Base-by-base conservation (phyloP, 2,797 vertebrate genomes). In the Fistularia commersonii region DNA sequence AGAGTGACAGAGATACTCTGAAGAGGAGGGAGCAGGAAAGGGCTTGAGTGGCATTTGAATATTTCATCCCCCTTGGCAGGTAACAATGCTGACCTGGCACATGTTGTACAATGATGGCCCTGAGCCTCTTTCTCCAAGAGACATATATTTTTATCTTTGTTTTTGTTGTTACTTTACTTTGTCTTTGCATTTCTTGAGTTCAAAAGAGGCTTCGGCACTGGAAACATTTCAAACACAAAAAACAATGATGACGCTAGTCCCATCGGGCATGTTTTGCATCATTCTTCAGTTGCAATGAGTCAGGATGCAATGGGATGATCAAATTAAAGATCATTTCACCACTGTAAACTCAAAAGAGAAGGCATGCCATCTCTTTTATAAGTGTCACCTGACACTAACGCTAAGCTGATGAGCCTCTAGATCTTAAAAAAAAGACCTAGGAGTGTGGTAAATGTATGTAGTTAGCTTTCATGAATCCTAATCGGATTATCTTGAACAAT, bases 41-140 rank as follows among this genome's bases (percentile, higher is more conserved):
- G 65, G 57, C 58, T 67, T 74, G 80, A 79, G 62, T 82, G 76
- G 63, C 75, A 62, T 73, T 80, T 86, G 63, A 87, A 88, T 88
- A 87, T 87, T 87, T 87, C 10, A 87, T 81, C 49, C 11, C 8
- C 52, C 72, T 61, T 65, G 75, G 52, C 55, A 56, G 66, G 68
- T 64, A 74, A 81, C 83, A 79, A 74, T 71, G 54, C 69, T 67
- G 58, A 71, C 54, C 56, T 43, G 52, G 39, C 69, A 53, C 56
- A 41, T 54, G 62, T 60, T 64, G 52, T 59, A 55, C 54, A 65
- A 68, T 57, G 59, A 68, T 56, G 41, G 49, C 50, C 6, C 8
- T 14, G 14, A 11, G 15, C 1, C 8, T 6, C 11, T 41, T 9
- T 41, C 13, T 41, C 11, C 11, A 9, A 41, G 3, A 11, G 39